A percentile compares a stretch with the other conserved stretches of the same genome.
Conservation (phyloP, 2,797 vertebrate species). For the Artibeus jamaicensis region DNA sequence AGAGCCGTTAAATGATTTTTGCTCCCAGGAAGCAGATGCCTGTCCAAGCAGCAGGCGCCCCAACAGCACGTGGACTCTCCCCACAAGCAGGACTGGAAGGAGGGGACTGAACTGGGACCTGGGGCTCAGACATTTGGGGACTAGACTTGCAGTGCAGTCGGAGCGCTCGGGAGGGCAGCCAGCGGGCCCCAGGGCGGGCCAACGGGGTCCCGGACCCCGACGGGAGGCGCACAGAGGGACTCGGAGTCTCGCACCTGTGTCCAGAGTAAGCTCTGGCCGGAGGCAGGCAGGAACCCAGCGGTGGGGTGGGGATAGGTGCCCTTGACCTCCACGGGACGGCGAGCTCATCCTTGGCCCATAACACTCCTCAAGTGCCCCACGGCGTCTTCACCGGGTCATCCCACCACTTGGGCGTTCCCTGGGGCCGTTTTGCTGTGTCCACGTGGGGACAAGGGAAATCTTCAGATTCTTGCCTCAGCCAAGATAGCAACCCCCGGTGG, state of each 20-base stretch:
- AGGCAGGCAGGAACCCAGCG: background rate
- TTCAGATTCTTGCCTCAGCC: background rate
- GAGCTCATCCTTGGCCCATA: accelerated
- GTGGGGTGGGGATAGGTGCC: accelerated
- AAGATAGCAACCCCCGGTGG: accelerated
- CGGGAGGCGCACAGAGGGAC: accelerated
- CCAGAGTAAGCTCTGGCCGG: background rate
- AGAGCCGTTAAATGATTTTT: constrained; percentile 55
- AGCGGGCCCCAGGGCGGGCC: accelerated
- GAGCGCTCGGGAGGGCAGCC: too few species aligned
- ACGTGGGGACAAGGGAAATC: accelerated
- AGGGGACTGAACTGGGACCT: accelerated
- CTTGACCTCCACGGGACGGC: background rate
- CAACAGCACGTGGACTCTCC: background rate
- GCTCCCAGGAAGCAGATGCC: constrained; percentile 42
- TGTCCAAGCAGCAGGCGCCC: background rate
- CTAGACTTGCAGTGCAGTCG: accelerated
- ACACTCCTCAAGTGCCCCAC: accelerated
- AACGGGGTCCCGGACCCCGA: accelerated
- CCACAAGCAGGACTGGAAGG: accelerated
- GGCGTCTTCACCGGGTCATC: accelerated
- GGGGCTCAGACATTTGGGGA: accelerated
- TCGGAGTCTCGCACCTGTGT: too few species aligned
- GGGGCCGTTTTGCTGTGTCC: too few species aligned
- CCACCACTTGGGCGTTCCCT: accelerated